These are phyloP conservation scores for Bufotes viridis DNA, from an alignment of 2,797 vertebrate genomes.

Conservation along the genomic window DNA sequence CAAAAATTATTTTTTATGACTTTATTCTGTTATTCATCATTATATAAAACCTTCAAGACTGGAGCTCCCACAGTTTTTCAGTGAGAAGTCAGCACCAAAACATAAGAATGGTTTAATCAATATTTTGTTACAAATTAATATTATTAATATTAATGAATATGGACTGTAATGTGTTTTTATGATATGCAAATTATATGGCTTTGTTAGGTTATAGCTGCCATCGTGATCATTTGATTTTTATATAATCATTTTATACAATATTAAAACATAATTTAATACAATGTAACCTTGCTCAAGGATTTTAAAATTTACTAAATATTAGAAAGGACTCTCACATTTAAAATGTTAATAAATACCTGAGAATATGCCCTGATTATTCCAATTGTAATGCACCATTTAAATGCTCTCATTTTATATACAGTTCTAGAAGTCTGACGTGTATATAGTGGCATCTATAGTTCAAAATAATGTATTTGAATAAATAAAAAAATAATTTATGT, in stretches of 20 bases:
- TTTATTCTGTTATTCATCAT: neutral
- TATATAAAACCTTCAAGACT: neutral
- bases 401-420: neutral
- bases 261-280: conserved; percentile 1
- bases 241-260: neutral
- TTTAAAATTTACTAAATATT: conserved; percentile 11
- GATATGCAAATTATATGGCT: conserved; percentile 58
- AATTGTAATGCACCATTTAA: conserved; percentile 21
- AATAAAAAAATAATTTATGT: conserved; percentile 69
- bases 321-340: neutral
- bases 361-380: conserved; percentile 61
- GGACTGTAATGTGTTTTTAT: neutral
- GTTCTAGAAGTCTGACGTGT: neutral
- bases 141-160: neutral
- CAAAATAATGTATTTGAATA: conserved; percentile 58
- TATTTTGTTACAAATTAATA: neutral
- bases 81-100: neutral
- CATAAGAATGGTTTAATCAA: neutral
- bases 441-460: conserved; percentile 66
- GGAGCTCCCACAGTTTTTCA: neutral
- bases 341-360: conserved; percentile 67
- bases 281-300: neutral
- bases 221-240: conserved; percentile 38
- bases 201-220: conserved; percentile 66
- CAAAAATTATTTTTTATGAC: neutral